These are phyloP conservation scores for Cydia fagiglandana DNA, from an alignment of 1,140 invertebrate genomes.

Conservation along the genomic window DNA sequence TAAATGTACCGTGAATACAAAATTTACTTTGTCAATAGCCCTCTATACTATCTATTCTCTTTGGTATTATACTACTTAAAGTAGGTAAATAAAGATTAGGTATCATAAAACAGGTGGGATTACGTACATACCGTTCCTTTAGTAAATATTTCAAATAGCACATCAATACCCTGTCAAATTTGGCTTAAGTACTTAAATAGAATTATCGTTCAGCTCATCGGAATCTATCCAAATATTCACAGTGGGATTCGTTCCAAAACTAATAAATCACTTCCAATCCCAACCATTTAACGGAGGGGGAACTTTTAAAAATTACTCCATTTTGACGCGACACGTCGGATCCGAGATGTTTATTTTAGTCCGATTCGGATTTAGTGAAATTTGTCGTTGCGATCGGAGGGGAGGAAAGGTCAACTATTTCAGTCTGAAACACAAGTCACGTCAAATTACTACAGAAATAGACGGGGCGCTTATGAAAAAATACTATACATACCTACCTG, in stretches of 20 bases:
- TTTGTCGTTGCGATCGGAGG: constrained; percentile 48
- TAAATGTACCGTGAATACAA: no score
- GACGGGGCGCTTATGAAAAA: neutral
- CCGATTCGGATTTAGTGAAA: constrained; percentile 46
- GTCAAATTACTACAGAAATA: constrained; percentile 13
- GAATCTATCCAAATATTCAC: constrained; percentile 7
- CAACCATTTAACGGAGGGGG: constrained; percentile 52
- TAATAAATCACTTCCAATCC: constrained; percentile 57
- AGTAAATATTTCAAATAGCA: neutral
- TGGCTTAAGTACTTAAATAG: neutral
- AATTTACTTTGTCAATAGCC: no score
- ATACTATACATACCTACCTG: neutral
- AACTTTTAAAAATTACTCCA: constrained; percentile 55
- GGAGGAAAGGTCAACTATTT: constrained; percentile 31
- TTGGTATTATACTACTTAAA: no score
- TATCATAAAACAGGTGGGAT: neutral
- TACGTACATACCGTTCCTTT: neutral
- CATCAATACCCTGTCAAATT: constrained; percentile 17
- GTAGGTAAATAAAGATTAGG: neutral
- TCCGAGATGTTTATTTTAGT: constrained; percentile 51
- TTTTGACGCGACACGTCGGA: constrained; percentile 45
- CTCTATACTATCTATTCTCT: no score
- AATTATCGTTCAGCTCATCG: constrained; percentile 1
- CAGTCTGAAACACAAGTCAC: constrained; percentile 21
- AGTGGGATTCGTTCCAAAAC: constrained; percentile 14